Evolutionary conservation across 2,113 vertebrate genomes (phyloP), one percentile per base, ranked within the genome.

Genomic region (Scytalopus superciliaris): DNA sequence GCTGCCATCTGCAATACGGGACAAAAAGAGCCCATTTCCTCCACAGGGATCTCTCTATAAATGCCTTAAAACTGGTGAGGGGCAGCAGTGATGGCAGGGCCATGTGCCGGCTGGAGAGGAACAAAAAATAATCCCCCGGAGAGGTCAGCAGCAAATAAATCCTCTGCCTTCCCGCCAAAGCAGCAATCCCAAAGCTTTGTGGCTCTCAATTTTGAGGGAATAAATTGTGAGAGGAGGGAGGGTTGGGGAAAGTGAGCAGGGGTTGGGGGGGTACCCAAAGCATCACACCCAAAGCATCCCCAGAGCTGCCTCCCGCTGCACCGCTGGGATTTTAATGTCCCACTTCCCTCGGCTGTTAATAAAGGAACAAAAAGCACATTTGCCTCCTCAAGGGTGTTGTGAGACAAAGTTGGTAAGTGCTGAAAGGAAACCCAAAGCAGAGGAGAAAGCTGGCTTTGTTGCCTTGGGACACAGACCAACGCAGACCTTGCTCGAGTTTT

Each of bases 381-480:
- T 91, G 77, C 84, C 70, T 94, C 23, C 79, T 84, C 84, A 21
- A 50, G 80, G 73, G 80, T 94, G 91, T 89, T 95, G 92, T 91
- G 81, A 95, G 93, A 94, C 91, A 87, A 95, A 92, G 91, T 92
- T 95, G 93, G 77, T 84, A 78, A 92, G 89, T 94, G 49, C 89
- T 96, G 84, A 94, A 95, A 97, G 92, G 89, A 94, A 89, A 87
- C 64, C 76, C 81, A 82, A 75, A 87, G 33, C 5, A 1, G 42
- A 91, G 87, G 89, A 95, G 91, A 96, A 96, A 96, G 95, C 84
- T 40, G 72, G 84, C 93, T 95, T 96, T 91, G 93, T 93, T 93
- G 84, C 82, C 37, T 87, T 91, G 30, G 8, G 86, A 94, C 55
- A 80, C 83, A 84, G 91, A 78, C 60, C 75, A 80, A 59, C 5